Evolutionary conservation across 2,113 vertebrate species (phyloP).

Genomic region (Hippocampus zosterae): DNA sequence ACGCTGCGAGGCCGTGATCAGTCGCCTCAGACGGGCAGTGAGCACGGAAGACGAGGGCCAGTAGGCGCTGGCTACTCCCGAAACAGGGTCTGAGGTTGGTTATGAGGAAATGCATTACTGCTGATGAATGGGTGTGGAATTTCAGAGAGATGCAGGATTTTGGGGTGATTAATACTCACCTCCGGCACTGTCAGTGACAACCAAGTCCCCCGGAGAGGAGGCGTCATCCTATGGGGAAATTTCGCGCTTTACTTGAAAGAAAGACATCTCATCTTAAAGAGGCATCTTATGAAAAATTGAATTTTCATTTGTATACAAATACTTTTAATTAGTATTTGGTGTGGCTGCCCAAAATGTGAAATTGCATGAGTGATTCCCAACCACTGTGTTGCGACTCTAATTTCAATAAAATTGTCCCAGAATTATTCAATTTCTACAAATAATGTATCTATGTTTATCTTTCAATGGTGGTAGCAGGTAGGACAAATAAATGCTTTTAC

Average conservation of each 20-base stretch:
- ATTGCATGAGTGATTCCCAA: too few relatives aligned
- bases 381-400: too few relatives aligned
- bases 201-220: constrained; percentile 92
- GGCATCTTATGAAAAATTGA: not conserved
- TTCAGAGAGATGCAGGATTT: constrained; percentile 10
- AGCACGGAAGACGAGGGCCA: constrained; percentile 93
- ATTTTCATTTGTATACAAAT: not conserved
- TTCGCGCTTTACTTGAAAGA: not conserved
- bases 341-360: too few relatives aligned
- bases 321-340: not conserved
- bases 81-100: constrained; percentile 73
- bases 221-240: constrained; percentile 81
- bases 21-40: constrained; percentile 89
- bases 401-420: not conserved
- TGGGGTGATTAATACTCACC: constrained; percentile 53
- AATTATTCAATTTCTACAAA: not conserved
- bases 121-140: constrained; percentile 3
- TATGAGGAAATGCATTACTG: not conserved
- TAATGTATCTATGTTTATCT: not conserved
- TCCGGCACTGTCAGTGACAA: constrained; percentile 87
- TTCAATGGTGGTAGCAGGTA: too few relatives aligned
- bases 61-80: constrained; percentile 81
- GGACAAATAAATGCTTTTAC: too few relatives aligned
- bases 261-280: not conserved
- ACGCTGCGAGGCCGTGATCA: constrained; percentile 94